Conservation (phyloP, 2,113 vertebrate genomes). For the Neolamprologus longior region DNA sequence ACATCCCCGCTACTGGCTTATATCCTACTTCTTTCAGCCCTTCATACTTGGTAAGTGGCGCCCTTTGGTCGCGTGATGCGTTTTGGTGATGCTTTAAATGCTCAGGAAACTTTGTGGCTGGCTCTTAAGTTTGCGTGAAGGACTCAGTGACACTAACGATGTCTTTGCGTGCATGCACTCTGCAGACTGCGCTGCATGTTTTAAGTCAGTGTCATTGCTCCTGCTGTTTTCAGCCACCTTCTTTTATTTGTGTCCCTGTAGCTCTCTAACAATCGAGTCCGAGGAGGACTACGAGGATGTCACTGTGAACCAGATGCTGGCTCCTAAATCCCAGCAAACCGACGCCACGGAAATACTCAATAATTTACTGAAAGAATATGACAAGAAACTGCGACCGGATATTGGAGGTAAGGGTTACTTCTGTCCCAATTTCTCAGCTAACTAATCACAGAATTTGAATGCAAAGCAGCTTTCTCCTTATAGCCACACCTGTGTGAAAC, state of each 20-base stretch:
- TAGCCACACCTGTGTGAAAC: neutral
- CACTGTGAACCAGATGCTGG: conserved; percentile 83
- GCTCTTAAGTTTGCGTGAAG: neutral
- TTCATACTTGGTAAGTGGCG: conserved; percentile 81
- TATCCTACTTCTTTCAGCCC: conserved; percentile 78
- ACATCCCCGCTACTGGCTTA: conserved; percentile 70
- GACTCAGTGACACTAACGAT: neutral
- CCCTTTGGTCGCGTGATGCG: neutral
- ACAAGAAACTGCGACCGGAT: conserved; percentile 91
- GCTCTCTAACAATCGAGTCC: conserved; percentile 76
- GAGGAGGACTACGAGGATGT: conserved; percentile 86
- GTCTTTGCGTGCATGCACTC: neutral
- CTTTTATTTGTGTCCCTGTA: conserved; percentile 44
- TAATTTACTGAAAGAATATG: conserved; percentile 88
- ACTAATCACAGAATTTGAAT: neutral
- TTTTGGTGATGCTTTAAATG: neutral
- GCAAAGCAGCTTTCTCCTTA: neutral
- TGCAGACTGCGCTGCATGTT: neutral
- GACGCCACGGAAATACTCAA: conserved; percentile 91
- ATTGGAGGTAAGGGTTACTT: conserved; percentile 80
- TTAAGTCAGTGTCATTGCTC: neutral
- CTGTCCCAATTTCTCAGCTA: neutral
- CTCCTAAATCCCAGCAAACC: conserved; percentile 82
- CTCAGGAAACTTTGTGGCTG: neutral
- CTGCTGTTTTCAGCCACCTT: neutral